phyloP scores from a whole-genome alignment of 2,113 vertebrate species.

The Nyctereutes procyonoides region DNA sequence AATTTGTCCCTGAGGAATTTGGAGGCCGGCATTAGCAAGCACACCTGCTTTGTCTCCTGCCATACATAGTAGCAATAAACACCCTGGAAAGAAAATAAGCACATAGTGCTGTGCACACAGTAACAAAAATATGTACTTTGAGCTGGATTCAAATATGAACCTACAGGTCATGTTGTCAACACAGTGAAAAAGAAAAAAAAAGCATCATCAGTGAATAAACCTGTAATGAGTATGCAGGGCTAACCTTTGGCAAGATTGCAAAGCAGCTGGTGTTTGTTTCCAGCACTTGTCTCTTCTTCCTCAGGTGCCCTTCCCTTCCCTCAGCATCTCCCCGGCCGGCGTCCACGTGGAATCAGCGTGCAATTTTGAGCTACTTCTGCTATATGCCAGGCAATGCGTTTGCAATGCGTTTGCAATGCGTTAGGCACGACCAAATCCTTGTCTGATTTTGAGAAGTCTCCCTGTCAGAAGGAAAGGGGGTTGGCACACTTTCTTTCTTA shows the following conservation, averaged over 20 bases:
- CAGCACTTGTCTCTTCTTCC: background rate
- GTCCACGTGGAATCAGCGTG: background rate
- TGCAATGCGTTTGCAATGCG: too few relatives aligned
- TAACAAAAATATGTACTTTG: constrained; percentile 63
- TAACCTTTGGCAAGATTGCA: constrained; percentile 51
- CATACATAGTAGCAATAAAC: constrained; percentile 49
- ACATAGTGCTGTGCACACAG: constrained; percentile 48
- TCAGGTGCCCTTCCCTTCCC: background rate
- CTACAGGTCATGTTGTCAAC: constrained; percentile 73
- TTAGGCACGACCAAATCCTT: background rate
- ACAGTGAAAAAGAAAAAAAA: constrained; percentile 53
- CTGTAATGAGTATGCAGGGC: constrained; percentile 49
- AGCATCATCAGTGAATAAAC: constrained; percentile 38
- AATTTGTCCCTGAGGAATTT: constrained; percentile 37
- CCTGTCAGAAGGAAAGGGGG: background rate
- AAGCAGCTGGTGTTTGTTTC: constrained; percentile 35
- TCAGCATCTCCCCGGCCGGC: background rate
- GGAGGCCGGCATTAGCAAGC: constrained; percentile 54
- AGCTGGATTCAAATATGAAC: constrained; percentile 62
- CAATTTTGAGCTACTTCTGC: background rate
- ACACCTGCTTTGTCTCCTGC: constrained; percentile 42
- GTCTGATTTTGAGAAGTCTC: background rate
- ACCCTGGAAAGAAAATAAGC: constrained; percentile 69
- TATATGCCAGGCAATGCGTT: background rate
- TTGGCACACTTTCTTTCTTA: background rate